These are phyloP conservation scores for Gymnogyps californianus DNA, from an alignment of 2,113 vertebrate species.

Conservation along the genomic window DNA sequence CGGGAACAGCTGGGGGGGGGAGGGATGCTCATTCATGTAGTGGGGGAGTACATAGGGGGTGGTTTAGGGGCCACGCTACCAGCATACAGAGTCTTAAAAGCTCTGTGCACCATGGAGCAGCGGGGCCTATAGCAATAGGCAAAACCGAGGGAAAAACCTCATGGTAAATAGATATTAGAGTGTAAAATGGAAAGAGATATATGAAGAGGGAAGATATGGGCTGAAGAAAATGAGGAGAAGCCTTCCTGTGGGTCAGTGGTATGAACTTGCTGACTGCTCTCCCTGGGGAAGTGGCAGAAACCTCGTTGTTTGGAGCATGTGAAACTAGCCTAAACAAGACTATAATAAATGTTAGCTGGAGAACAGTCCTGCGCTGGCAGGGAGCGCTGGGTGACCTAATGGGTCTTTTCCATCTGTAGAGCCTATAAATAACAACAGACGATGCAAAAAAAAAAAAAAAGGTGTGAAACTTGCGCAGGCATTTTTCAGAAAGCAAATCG, in stretches of 20 bases:
- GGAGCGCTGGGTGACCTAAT: neutral
- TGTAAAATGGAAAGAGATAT: neutral
- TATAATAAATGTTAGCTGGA: constrained; percentile 26
- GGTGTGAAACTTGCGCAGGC: neutral
- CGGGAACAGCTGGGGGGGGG: accelerated
- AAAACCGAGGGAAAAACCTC: neutral
- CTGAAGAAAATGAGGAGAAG: neutral
- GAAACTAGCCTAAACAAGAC: constrained; percentile 29
- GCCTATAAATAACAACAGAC: neutral
- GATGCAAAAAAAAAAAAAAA: neutral
- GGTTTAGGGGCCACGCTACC: neutral
- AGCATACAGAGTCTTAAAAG: neutral
- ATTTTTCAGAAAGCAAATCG: neutral
- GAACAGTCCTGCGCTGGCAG: neutral
- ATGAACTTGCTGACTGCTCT: neutral
- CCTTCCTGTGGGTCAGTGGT: neutral
- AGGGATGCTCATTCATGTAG: neutral
- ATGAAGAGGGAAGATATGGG: neutral
- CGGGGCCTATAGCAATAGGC: neutral
- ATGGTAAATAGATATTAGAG: neutral
- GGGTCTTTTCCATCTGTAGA: neutral
- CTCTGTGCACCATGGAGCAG: neutral
- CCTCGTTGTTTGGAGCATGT: neutral
- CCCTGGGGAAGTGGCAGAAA: neutral
- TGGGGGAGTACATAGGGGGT: accelerated